A percentile compares a stretch with the other conserved stretches of the same genome.
These are phyloP conservation scores for Calliscelio sp. DNA, from an alignment of 2,888 invertebrate genomes.

Conservation along the genomic window DNA sequence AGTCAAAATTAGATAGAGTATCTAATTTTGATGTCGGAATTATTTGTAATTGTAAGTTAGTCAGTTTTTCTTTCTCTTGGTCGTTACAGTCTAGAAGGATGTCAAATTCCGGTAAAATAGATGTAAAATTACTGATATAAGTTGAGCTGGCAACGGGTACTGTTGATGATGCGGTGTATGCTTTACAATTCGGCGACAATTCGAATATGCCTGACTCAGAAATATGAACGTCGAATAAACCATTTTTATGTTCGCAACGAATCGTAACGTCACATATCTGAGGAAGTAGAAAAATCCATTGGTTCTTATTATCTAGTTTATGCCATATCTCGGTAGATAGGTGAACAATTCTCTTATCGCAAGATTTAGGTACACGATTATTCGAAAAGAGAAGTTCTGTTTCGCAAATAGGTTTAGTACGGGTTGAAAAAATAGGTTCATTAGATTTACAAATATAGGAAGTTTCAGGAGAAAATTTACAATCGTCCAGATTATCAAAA, in stretches of 20 bases:
- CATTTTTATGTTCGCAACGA: not conserved
- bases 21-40: not conserved
- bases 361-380: not conserved
- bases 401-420: conserved; percentile 15
- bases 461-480: not conserved
- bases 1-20: not conserved
- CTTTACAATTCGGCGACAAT: not conserved
- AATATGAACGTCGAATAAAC: not conserved
- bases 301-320: not conserved
- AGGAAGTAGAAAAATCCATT: not conserved
- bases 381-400: not conserved
- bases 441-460: not conserved
- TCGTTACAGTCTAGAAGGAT: not conserved
- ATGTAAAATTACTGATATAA: not conserved
- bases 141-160: not conserved
- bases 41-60: not conserved
- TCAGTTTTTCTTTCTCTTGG: not conserved
- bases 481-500: not conserved
- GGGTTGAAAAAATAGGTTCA: not conserved
- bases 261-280: not conserved
- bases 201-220: not conserved
- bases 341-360: not conserved
- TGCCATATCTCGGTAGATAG: conserved; percentile 21
- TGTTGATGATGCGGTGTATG: not conserved
- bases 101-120: not conserved